Evolutionary conservation across 2,797 vertebrate genomes (phyloP).

Genomic region (Eupleurogrammus muticus): DNA sequence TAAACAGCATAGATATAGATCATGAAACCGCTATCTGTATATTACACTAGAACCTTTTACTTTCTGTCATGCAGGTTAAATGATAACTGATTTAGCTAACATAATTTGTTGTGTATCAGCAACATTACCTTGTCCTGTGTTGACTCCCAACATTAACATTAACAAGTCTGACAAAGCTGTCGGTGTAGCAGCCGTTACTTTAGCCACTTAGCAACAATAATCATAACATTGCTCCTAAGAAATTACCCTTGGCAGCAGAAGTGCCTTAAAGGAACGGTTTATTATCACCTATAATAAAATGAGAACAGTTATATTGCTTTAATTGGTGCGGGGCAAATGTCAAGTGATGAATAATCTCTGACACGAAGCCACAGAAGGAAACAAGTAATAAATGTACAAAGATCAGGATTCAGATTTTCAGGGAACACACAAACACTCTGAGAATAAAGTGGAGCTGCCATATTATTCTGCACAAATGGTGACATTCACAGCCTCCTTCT

Average conservation of each 20-base stretch:
- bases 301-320: neutral
- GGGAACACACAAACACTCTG: slow-evolving; percentile 7
- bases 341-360: neutral
- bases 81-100: neutral
- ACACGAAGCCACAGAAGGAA: neutral
- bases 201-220: neutral
- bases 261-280: too few species aligned
- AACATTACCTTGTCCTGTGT: neutral
- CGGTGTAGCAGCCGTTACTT: neutral
- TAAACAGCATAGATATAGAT: slow-evolving; percentile 6
- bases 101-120: neutral
- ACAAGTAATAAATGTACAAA: slow-evolving; percentile 15
- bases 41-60: neutral
- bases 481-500: slow-evolving; percentile 15
- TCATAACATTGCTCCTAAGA: neutral
- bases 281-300: too few species aligned
- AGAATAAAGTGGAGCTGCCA: neutral
- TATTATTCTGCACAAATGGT: slow-evolving; percentile 15
- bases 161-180: neutral
- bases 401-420: slow-evolving; percentile 32
- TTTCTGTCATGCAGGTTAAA: neutral
- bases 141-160: too few species aligned
- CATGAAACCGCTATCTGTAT: neutral
- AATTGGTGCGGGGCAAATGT: neutral
- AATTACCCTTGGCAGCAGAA: neutral